Base-by-base conservation (phyloP, 2,113 vertebrate species). In the Amphilophus citrinellus region DNA sequence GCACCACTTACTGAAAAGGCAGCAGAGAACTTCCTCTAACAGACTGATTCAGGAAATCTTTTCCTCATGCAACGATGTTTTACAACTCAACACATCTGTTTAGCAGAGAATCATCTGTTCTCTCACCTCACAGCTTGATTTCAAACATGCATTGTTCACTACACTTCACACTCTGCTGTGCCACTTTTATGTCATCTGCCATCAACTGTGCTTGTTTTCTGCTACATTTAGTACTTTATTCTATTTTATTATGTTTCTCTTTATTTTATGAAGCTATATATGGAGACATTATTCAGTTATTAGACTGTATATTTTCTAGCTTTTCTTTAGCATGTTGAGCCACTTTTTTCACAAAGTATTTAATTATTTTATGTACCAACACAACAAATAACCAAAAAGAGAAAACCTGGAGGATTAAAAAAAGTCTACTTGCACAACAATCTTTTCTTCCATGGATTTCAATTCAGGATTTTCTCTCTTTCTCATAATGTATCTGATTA, bases 281-380 rank as follows among this genome's bases (percentile, higher is more conserved):
- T 6, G 24, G n/a, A 44, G 24, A 37, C 1, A 66, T 15, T 17
- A 47, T 0, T 47, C 42, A 27, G 22, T 3, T 1, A 0, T 30
- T 20, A 47, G 20, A 7, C 22, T 71, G 42, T 30, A 71, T 50
- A 71, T 50, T 50, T 18, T 50, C 8, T 0, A 50, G 15, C 15
- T 11, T 71, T 42, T 30, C 47, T 68, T 50, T 50, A 71, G 3
- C 42, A 15, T 30, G 5, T 71, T n/a, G 6, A 47, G 47, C 22
- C 0, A 2, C 65, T 47, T 68, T 68, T 68, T 68, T 68, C 18
- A 68, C 65, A 50, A 10, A 68, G 44, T 68, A 68, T 68, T 47
- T 27, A 15, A 27, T 42, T 0, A 68, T 68, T 68, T 47, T 47
- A 47, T 47, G 42, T 68, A 27, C 7, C 22, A 47, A 10, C 2